Conservation (phyloP, 2,888 invertebrate genomes). For the Thymelicus lineola region DNA sequence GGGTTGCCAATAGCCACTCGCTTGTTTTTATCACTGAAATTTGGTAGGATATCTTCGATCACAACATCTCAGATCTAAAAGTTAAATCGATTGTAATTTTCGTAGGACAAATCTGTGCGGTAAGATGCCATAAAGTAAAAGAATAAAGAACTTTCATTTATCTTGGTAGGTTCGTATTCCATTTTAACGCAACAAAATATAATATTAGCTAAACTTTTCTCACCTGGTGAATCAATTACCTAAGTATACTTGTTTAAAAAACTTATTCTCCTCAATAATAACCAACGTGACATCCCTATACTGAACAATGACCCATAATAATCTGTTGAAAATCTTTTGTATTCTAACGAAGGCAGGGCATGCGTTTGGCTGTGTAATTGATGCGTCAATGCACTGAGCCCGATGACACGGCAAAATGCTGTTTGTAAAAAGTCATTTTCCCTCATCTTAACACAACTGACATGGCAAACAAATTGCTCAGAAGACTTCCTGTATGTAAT, state of each 20-base stretch:
- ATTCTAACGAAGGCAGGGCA: constrained; percentile 70
- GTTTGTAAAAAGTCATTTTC: background rate
- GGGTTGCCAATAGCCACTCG: no score
- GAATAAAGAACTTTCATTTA: no score
- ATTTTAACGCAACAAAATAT: no score
- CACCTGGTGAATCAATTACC: no score
- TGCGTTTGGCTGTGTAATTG: constrained; percentile 69
- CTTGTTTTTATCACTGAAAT: no score
- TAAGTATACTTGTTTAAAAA: background rate
- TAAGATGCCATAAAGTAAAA: no score
- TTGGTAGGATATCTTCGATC: no score
- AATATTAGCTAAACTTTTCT: no score
- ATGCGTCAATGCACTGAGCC: constrained; percentile 51
- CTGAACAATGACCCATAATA: constrained; percentile 62
- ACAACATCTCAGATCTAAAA: no score
- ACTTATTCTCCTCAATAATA: background rate
- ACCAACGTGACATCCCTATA: constrained; percentile 23
- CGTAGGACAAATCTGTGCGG: no score
- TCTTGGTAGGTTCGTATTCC: no score
- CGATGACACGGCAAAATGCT: constrained; percentile 44
- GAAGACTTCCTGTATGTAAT: background rate
- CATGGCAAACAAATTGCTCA: background rate
- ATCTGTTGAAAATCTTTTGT: constrained; percentile 65
- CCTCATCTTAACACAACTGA: background rate
- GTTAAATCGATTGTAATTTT: no score